Conservation (phyloP, 2,797 vertebrate species). For the Triplophysa yarkandensis region DNA sequence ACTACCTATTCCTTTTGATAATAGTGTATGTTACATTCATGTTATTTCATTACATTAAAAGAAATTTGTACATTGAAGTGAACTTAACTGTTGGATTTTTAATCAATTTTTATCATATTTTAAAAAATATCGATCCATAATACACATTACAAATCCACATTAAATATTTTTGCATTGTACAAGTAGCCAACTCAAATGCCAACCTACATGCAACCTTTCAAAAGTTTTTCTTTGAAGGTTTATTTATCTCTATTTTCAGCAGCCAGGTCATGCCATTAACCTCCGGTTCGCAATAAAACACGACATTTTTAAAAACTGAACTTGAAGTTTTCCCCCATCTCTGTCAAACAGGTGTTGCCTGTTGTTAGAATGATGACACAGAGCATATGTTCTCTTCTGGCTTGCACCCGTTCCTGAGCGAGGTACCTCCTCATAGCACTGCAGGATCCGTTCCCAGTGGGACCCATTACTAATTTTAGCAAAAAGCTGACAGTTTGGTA, state of each 20-base stretch:
- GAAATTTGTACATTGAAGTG: too few relatives aligned
- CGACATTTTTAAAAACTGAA: conserved; percentile 18
- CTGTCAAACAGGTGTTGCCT: conserved; percentile 51
- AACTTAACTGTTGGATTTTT: too few relatives aligned
- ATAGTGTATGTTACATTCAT: too few relatives aligned
- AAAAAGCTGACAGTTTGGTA: conserved; percentile 48
- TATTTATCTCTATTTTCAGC: neutral
- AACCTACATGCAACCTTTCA: neutral
- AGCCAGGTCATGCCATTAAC: neutral
- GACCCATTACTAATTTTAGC: conserved; percentile 42
- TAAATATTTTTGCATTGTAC: too few relatives aligned
- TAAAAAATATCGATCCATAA: too few relatives aligned
- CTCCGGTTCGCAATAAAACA: neutral
- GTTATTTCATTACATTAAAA: too few relatives aligned
- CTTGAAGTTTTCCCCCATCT: conserved; percentile 7
- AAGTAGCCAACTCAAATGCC: neutral
- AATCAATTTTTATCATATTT: too few relatives aligned
- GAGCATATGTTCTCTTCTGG: conserved; percentile 43
- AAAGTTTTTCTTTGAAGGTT: neutral
- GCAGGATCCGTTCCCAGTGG: conserved; percentile 39
- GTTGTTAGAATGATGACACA: conserved; percentile 44
- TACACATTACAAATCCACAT: too few relatives aligned
- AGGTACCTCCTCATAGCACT: conserved; percentile 16
- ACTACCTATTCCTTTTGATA: too few relatives aligned
- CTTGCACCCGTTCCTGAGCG: conserved; percentile 23